A percentile compares a stretch with the other conserved stretches of the same genome.
Conservation (phyloP, 2,888 invertebrate genomes). For the Trissolcus japonicus region DNA sequence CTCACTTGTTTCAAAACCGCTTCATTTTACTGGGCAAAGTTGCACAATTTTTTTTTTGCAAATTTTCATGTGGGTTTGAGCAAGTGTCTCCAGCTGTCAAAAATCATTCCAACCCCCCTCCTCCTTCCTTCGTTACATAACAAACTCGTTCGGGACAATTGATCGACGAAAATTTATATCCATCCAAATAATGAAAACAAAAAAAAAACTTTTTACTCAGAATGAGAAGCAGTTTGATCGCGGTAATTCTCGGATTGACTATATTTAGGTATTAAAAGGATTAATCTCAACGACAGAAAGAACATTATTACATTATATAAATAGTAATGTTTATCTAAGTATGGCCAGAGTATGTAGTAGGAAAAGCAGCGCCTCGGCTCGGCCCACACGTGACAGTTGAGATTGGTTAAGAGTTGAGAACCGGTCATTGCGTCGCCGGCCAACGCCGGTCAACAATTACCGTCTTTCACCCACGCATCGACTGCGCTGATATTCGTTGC, state of each 20-base stretch:
- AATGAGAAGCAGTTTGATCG: neutral
- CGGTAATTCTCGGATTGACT: slow-evolving; percentile 16
- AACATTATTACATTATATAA: slow-evolving; percentile 47
- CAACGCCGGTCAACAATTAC: slow-evolving; percentile 37
- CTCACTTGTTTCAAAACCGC: no score
- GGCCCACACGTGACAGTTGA: slow-evolving; percentile 51
- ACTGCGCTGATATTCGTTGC: slow-evolving; percentile 32
- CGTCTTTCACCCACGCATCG: slow-evolving; percentile 47
- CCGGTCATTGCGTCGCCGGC: slow-evolving; percentile 49
- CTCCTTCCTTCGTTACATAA: no score
- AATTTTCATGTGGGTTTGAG: no score
- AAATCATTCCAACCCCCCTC: no score
- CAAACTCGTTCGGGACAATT: no score
- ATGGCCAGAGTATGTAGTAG: slow-evolving; percentile 39
- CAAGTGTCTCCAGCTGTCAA: no score
- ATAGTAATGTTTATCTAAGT: slow-evolving; percentile 48
- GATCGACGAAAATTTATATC: no score
- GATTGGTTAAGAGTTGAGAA: slow-evolving; percentile 42
- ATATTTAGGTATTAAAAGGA: slow-evolving; percentile 34
- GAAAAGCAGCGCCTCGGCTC: slow-evolving; percentile 37
- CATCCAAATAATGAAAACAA: no score
- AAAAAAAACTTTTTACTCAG: neutral
- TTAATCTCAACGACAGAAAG: slow-evolving; percentile 32
- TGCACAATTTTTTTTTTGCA: no score
- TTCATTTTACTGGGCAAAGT: no score